Evolutionary conservation across 2,888 invertebrate species (phyloP).

Genomic region (Stegana nigrithorax): DNA sequence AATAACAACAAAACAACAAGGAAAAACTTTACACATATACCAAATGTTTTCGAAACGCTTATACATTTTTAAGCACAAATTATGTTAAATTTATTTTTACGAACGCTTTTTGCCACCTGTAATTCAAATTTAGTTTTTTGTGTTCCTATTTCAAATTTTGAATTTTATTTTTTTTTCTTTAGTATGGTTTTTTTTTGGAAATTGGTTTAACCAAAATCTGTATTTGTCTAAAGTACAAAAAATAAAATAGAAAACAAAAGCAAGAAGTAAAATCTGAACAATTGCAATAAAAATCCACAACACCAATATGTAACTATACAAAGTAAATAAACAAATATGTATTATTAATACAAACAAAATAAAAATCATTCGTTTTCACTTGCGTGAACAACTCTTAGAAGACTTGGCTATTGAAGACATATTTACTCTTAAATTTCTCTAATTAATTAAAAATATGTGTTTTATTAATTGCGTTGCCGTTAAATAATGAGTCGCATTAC

Average conservation of each 20-base stretch:
- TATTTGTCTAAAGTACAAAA: constrained; percentile 42
- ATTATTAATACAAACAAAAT: constrained; percentile 10
- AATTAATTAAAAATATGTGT: not conserved
- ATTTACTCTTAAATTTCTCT: no score
- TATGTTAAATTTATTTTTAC: constrained; percentile 27
- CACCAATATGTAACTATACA: constrained; percentile 24
- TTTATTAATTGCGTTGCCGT: no score
- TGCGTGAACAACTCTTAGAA: no score
- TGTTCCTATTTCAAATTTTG: not conserved
- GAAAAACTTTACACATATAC: no score
- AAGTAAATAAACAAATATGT: constrained; percentile 20
- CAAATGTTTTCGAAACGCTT: constrained; percentile 12
- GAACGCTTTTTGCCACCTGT: constrained; percentile 34
- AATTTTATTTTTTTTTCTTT: constrained; percentile 26
- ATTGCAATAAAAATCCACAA: constrained; percentile 42
- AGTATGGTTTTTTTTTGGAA: constrained; percentile 30
- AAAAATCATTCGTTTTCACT: no score
- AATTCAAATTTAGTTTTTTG: constrained; percentile 32
- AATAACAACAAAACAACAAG: constrained; percentile 11
- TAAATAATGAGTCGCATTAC: no score
- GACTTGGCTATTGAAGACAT: constrained; percentile 27
- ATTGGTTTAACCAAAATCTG: constrained; percentile 52
- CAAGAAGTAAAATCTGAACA: constrained; percentile 23
- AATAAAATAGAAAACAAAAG: not conserved
- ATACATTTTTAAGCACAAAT: not conserved